phyloP scores from a whole-genome alignment of 2,797 vertebrate genomes.

The Astyanax mexicanus region DNA sequence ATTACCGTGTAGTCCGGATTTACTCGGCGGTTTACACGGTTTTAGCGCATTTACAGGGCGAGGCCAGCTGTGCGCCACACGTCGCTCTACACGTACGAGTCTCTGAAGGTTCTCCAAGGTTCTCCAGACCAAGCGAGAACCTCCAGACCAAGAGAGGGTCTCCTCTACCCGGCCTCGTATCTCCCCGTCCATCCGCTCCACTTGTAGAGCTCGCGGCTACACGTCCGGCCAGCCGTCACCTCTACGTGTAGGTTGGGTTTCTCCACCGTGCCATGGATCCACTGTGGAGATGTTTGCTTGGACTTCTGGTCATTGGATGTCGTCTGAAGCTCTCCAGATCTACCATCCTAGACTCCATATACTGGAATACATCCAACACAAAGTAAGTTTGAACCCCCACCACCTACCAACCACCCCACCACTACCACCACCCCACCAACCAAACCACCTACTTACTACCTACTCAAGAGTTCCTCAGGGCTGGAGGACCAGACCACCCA shows the following conservation, averaged over 20 bases:
- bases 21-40: too few species aligned
- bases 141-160: too few species aligned
- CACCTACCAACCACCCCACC: too few species aligned
- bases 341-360: conserved; percentile 76
- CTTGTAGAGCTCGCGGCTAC: too few species aligned
- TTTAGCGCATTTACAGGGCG: too few species aligned
- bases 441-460: not conserved
- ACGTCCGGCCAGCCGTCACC: too few species aligned
- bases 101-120: too few species aligned
- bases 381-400: conserved; percentile 71
- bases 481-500: conserved; percentile 48
- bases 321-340: conserved; percentile 55
- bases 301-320: conserved; percentile 38
- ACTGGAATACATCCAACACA: conserved; percentile 80
- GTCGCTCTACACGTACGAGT: not conserved
- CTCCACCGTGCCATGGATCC: conserved; percentile 37
- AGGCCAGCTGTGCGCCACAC: not conserved
- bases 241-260: too few species aligned
- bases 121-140: too few species aligned
- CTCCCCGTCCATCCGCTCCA: too few species aligned
- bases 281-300: conserved; percentile 50
- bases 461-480: conserved; percentile 11
- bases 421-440: too few species aligned
- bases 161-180: too few species aligned
- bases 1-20: not conserved